Evolutionary conservation across 2,797 vertebrate genomes (phyloP).

Genomic region (Sebastes variabilis): DNA sequence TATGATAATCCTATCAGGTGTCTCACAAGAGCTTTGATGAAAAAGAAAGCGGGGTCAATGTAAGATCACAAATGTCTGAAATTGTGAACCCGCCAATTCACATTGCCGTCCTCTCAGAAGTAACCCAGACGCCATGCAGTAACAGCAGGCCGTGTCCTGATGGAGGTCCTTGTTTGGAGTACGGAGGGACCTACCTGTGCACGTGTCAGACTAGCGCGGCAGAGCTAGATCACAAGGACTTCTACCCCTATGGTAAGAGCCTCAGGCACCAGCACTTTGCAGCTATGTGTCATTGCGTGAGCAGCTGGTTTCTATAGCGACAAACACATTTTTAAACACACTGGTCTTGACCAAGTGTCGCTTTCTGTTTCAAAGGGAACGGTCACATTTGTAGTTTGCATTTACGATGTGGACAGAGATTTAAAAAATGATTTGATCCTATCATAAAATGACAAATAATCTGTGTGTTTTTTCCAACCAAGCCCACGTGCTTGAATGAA

Average conservation of each 20-base stretch:
- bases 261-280: slow-evolving; percentile 53
- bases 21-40: slow-evolving; percentile 31
- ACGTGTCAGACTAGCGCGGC: slow-evolving; percentile 88
- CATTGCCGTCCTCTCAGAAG: slow-evolving; percentile 80
- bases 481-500: slow-evolving; percentile 28
- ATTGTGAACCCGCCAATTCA: background rate
- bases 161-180: slow-evolving; percentile 94
- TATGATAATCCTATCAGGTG: slow-evolving; percentile 56
- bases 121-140: slow-evolving; percentile 93
- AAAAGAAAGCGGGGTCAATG: background rate
- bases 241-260: slow-evolving; percentile 86
- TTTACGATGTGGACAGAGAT: slow-evolving; percentile 26
- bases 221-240: slow-evolving; percentile 79
- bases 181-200: slow-evolving; percentile 92
- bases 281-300: slow-evolving; percentile 29
- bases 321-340: slow-evolving; percentile 47
- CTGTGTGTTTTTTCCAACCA: slow-evolving; percentile 19
- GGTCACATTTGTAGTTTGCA: slow-evolving; percentile 19
- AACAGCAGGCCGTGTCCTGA: slow-evolving; percentile 92
- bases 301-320: slow-evolving; percentile 48
- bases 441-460: slow-evolving; percentile 44
- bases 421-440: slow-evolving; percentile 7
- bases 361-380: slow-evolving; percentile 7
- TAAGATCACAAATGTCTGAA: background rate
- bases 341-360: slow-evolving; percentile 30